Evolutionary conservation across 2,888 invertebrate genomes (phyloP).

Genomic region (Oscheius sp.): DNA sequence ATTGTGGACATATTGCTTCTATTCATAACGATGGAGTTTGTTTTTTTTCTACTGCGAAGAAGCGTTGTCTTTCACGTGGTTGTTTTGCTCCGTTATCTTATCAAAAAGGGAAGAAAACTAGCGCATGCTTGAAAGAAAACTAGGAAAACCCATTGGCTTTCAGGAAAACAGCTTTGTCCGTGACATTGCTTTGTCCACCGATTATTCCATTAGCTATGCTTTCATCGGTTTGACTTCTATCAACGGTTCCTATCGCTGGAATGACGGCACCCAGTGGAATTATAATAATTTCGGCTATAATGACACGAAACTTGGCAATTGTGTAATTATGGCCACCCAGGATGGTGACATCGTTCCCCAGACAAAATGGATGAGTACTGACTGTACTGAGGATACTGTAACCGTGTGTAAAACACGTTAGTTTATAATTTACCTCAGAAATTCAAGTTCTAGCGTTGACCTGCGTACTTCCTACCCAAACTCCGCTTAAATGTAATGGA

Average conservation of each 20-base stretch:
- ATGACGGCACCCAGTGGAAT: neutral
- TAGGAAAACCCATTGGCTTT: no score
- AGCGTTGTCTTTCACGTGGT: neutral
- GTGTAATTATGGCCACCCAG: neutral
- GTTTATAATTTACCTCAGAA: no score
- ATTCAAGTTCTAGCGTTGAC: no score
- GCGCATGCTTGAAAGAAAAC: no score
- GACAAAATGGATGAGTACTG: neutral
- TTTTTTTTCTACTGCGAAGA: neutral
- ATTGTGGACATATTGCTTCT: neutral
- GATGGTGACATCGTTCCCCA: neutral
- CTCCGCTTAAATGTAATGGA: neutral
- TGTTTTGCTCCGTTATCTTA: no score
- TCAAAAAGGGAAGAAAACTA: no score
- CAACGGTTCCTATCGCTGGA: neutral
- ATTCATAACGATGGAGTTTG: conserved; percentile 12
- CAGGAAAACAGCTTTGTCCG: conserved; percentile 21
- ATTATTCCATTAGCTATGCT: neutral
- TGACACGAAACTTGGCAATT: neutral
- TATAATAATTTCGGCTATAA: neutral
- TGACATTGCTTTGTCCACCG: neutral
- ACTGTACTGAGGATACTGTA: neutral
- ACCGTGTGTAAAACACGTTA: no score
- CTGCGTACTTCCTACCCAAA: neutral
- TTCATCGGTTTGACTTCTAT: neutral